These are phyloP conservation scores for Callinectes sapidus DNA, from an alignment of 2,888 invertebrate genomes.

Conservation along the genomic window DNA sequence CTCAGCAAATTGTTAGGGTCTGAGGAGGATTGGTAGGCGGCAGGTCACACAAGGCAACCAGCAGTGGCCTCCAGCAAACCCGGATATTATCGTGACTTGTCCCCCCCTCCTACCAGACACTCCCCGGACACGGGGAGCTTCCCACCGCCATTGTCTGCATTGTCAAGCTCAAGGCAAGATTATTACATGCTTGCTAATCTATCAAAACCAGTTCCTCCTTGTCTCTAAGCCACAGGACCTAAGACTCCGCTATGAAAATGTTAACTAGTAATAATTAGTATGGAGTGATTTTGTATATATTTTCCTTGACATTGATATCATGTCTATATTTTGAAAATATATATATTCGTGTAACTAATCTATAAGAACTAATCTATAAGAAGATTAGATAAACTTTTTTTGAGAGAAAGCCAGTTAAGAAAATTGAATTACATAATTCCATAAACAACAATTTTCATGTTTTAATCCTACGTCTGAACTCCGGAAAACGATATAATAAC, in stretches of 20 bases:
- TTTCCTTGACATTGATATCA: neutral
- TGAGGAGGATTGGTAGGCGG: neutral
- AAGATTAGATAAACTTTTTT: neutral
- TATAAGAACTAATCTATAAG: neutral
- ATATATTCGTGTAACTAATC: neutral
- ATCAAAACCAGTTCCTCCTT: neutral
- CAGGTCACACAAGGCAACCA: neutral
- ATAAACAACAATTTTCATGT: neutral
- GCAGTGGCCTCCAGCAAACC: constrained; percentile 7
- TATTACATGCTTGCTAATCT: neutral
- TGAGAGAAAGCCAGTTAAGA: neutral
- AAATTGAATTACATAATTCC: neutral
- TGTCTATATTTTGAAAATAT: neutral
- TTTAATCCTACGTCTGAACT: neutral
- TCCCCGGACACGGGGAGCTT: neutral
- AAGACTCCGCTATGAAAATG: neutral
- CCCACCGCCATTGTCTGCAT: neutral
- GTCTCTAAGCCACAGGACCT: neutral
- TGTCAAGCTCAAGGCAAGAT: neutral
- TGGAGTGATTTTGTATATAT: neutral
- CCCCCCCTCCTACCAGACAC: neutral
- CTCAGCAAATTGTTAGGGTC: neutral
- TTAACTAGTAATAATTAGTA: no score
- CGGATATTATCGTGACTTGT: constrained; percentile 1
- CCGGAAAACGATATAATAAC: no score